phyloP scores from a whole-genome alignment of 1,140 invertebrate genomes.

The Lepidostoma basale region DNA sequence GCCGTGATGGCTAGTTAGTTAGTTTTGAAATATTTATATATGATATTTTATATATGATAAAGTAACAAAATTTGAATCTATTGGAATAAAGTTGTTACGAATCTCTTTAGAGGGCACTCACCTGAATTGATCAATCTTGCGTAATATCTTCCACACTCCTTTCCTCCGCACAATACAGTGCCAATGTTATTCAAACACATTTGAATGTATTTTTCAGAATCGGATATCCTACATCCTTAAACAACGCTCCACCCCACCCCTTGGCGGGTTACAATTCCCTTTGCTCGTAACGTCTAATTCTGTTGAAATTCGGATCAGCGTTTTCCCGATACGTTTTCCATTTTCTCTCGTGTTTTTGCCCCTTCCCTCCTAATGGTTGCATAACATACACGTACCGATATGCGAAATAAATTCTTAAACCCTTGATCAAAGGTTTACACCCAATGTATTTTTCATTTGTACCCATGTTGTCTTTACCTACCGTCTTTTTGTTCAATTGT shows the following conservation, averaged over 20 bases:
- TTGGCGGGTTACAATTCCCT: slow-evolving; percentile 39
- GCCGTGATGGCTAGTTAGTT: no score
- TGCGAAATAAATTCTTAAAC: slow-evolving; percentile 39
- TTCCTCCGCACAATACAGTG: not conserved
- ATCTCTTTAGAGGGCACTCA: not conserved
- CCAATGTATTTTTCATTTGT: no score
- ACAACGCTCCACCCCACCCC: slow-evolving; percentile 10
- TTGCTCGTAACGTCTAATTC: slow-evolving; percentile 47
- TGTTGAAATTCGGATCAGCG: slow-evolving; percentile 47
- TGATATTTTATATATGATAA: no score
- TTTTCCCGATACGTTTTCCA: slow-evolving; percentile 45
- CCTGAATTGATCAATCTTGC: not conserved
- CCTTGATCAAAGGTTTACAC: slow-evolving; percentile 5
- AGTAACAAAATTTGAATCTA: no score
- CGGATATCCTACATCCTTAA: slow-evolving; percentile 12
- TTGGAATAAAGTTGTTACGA: no score
- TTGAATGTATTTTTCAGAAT: slow-evolving; percentile 17
- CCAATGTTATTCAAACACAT: slow-evolving; percentile 5
- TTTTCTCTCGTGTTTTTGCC: slow-evolving; percentile 36
- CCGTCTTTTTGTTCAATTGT: no score
- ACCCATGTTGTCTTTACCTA: no score
- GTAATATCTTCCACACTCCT: not conserved
- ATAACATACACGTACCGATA: slow-evolving; percentile 31
- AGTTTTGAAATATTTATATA: no score
- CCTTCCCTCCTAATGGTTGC: slow-evolving; percentile 41